Evolutionary conservation across 2,888 invertebrate species (phyloP).

Genomic region (Yponomeuta plumbellus): DNA sequence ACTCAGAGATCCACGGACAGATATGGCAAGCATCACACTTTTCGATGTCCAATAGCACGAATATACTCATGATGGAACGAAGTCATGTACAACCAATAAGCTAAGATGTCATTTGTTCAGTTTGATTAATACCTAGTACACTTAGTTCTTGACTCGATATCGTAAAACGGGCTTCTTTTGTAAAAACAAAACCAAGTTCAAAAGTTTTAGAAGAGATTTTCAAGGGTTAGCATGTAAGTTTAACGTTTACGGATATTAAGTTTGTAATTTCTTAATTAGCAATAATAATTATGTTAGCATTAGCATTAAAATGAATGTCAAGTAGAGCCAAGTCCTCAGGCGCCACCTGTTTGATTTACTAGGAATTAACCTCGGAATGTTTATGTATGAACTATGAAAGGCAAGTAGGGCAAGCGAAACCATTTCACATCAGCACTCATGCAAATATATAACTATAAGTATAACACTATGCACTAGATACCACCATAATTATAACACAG

Average conservation of each 20-base stretch:
- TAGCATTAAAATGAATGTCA: background rate
- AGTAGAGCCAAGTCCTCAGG: constrained; percentile 4
- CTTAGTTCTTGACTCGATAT: background rate
- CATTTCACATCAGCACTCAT: background rate
- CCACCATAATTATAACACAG: background rate
- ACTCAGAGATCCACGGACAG: background rate
- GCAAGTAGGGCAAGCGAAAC: constrained; percentile 28
- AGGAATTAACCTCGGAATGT: constrained; percentile 40
- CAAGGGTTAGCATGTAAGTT: no score
- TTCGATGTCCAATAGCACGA: background rate
- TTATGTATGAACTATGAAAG: constrained; percentile 30
- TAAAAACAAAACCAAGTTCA: no score
- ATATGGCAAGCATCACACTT: background rate
- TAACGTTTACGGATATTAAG: no score
- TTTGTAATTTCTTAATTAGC: no score
- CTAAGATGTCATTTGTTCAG: background rate
- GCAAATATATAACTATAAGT: background rate
- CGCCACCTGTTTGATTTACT: constrained; percentile 24
- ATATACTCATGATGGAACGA: background rate
- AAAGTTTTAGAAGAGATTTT: no score
- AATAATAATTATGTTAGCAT: background rate
- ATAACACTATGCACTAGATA: background rate
- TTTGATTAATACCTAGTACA: background rate
- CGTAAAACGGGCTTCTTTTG: background rate
- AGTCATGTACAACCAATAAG: background rate